Conservation (phyloP, 2,888 invertebrate genomes). For the Brachynemurus nebulosus region DNA sequence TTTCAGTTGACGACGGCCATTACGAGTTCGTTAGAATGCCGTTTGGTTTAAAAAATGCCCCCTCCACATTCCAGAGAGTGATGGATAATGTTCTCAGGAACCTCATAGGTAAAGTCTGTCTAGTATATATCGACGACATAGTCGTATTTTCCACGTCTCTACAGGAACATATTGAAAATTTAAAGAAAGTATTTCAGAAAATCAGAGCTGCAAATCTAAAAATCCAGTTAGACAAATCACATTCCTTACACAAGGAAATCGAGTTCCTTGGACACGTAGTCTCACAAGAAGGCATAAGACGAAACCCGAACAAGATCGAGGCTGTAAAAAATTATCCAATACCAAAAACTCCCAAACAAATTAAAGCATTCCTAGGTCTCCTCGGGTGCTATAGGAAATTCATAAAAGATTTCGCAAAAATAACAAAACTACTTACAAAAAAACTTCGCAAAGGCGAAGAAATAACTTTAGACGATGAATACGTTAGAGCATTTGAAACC, state of each 20-base stretch:
- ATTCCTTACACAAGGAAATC: conserved; percentile 25
- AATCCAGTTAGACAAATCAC: conserved; percentile 25
- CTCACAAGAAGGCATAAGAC: conserved; percentile 24
- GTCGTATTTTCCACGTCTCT: conserved; percentile 13
- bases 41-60: conserved; percentile 14
- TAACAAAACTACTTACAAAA: conserved; percentile 17
- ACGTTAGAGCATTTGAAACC: not conserved
- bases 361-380: conserved; percentile 19
- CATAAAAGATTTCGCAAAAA: conserved; percentile 23
- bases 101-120: conserved; percentile 10
- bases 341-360: conserved; percentile 22
- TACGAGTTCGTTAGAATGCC: conserved; percentile 21
- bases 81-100: conserved; percentile 7
- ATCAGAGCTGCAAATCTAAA: conserved; percentile 18
- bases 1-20: no score
- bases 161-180: conserved; percentile 18
- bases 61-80: not conserved
- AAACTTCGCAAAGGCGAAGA: not conserved
- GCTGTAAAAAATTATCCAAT: conserved; percentile 21
- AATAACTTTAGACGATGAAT: not conserved
- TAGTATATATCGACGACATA: conserved; percentile 22
- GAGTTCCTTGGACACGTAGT: conserved; percentile 27
- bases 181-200: conserved; percentile 21
- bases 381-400: not conserved
- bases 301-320: conserved; percentile 24